Percentiles rank a stretch among this genome's conserved stretches.
Conservation (phyloP, 2,797 vertebrate genomes). For the Pseudochaenichthys georgianus region DNA sequence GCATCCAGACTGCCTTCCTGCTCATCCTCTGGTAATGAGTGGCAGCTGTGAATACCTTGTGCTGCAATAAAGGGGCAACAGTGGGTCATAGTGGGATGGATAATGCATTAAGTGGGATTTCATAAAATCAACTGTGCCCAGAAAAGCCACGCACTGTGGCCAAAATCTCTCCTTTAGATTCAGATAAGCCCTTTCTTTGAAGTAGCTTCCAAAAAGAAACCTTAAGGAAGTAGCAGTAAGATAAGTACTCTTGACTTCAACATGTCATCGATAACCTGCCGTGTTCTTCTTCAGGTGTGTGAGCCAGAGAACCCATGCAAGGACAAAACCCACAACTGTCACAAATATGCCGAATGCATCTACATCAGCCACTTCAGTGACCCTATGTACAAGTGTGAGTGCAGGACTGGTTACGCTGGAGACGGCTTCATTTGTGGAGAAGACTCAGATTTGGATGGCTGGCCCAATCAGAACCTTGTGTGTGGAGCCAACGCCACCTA, state of each 20-base stretch:
- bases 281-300: conserved; percentile 85
- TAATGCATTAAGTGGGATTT: conserved; percentile 52
- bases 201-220: conserved; percentile 16
- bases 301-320: conserved; percentile 97
- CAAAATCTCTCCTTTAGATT: conserved; percentile 18
- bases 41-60: conserved; percentile 69
- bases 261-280: not conserved
- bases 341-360: conserved; percentile 93
- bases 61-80: conserved; percentile 39
- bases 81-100: conserved; percentile 37
- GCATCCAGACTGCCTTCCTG: conserved; percentile 58
- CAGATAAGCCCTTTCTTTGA: not conserved
- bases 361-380: conserved; percentile 97
- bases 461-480: conserved; percentile 96
- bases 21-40: conserved; percentile 63
- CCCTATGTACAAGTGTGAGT: conserved; percentile 98
- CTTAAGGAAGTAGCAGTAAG: not conserved
- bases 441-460: conserved; percentile 98
- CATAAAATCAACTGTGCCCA: conserved; percentile 37
- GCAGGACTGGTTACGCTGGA: conserved; percentile 95
- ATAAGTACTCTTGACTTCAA: conserved; percentile 10
- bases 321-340: conserved; percentile 95
- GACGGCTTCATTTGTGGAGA: conserved; percentile 97
- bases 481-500: conserved; percentile 94
- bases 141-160: conserved; percentile 24